These are phyloP conservation scores for Eurosta solidaginis DNA, from an alignment of 1,140 invertebrate species.

Conservation along the genomic window DNA sequence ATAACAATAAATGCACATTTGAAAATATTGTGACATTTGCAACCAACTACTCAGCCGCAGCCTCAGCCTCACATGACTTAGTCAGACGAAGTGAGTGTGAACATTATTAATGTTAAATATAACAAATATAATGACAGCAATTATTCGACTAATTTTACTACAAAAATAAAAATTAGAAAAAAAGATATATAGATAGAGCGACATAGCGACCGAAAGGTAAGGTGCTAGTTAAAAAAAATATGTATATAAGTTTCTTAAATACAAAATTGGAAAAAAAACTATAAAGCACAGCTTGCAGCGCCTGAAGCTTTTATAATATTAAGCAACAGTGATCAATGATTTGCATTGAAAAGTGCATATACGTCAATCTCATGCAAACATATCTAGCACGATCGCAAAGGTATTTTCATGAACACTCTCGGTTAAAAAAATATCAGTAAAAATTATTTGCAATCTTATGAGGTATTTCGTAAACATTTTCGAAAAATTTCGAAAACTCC, in stretches of 20 bases:
- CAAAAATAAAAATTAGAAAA: background rate
- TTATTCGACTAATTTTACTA: conserved; percentile 2
- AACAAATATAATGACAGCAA: conserved; percentile 23
- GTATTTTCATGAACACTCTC: too few species aligned
- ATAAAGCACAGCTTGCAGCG: background rate
- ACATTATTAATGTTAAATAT: conserved; percentile 22
- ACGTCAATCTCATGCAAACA: background rate
- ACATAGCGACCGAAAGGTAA: too few species aligned
- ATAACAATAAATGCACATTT: background rate
- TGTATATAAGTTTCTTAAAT: too few species aligned
- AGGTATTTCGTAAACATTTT: too few species aligned
- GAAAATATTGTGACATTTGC: background rate
- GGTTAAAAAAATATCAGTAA: too few species aligned
- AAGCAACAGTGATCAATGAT: background rate
- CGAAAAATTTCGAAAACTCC: too few species aligned
- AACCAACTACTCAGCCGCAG: background rate
- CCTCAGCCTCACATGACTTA: background rate
- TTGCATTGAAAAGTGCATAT: background rate
- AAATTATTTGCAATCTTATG: too few species aligned
- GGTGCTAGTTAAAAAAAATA: too few species aligned
- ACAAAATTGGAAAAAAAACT: background rate
- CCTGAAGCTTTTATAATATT: background rate
- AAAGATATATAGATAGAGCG: background rate
- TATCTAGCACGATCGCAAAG: background rate
- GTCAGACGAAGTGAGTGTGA: background rate